A percentile compares a stretch with the other conserved stretches of the same genome.
These are phyloP conservation scores for Apostichopus leukothele DNA, from an alignment of 53 echinoderm and acorn worm species.

Conservation along the genomic window DNA sequence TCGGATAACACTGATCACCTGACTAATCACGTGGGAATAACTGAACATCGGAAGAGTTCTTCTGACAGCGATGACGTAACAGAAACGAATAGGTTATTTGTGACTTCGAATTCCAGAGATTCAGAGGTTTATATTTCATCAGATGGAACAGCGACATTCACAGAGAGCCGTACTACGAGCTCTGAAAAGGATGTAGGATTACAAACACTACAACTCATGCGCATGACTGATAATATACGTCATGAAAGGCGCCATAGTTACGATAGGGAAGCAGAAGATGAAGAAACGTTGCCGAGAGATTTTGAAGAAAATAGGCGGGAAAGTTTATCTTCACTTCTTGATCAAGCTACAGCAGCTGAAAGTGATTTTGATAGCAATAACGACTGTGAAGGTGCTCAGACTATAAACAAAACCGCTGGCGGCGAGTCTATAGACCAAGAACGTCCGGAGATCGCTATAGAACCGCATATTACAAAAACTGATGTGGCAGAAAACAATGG, in stretches of 20 bases:
- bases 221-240: neutral
- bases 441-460: conserved; percentile 5
- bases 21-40: conserved; percentile 47
- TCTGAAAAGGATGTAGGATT: neutral
- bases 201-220: neutral
- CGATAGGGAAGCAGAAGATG: neutral
- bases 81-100: conserved; percentile 1
- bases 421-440: neutral
- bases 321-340: conserved; percentile 37
- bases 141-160: conserved; percentile 27
- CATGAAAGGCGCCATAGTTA: neutral
- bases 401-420: neutral
- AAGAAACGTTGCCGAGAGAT: conserved; percentile 15
- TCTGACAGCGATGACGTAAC: conserved; percentile 56
- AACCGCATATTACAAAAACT: neutral
- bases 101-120: conserved; percentile 48
- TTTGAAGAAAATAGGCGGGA: neutral
- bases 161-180: neutral
- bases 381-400: neutral
- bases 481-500: neutral
- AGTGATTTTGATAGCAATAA: conserved; percentile 38
- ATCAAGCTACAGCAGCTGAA: conserved; percentile 46
- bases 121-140: conserved; percentile 31
- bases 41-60: neutral
- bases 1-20: conserved; percentile 54